Evolutionary conservation across 2,797 vertebrate genomes (phyloP), one percentile per base, ranked within the genome.

Genomic region (Lophotriccus pileatus): DNA sequence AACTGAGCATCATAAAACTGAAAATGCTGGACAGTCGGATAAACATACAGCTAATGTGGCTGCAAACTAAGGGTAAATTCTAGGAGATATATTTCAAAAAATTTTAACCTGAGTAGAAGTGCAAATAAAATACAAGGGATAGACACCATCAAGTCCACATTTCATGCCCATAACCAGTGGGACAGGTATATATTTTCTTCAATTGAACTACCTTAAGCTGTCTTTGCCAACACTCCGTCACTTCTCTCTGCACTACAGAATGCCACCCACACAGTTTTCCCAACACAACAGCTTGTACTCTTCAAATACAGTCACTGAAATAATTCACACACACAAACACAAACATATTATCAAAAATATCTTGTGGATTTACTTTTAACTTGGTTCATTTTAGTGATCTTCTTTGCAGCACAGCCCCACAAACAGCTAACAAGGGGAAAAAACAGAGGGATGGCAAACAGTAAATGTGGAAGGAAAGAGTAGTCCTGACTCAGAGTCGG

Each of bases 371-470:
- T 77, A 37, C n/a, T 36, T 87, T 62, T 50, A 64, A 24, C 22
- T n/a, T 32, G 12, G 4, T 64, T 64, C 4, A 28, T 52, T 55
- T 73, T 25, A 41, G 12, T 32, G 9, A 27, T 47, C 28, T 60
- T 12, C 7, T 72, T 87, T 73, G 43, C 32, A 64, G 14, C 2
- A 20, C 9, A 60, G 28, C 67, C 25, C 28, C 43, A 75, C 28
- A 49, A 84, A 49, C 9, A 73, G 8, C 11, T 76, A n/a, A 21
- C 18, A 4, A 24, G 8, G 12, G 15, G 19, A 77, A 79, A 82
- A 72, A 28, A 6, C 2, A 56, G 18, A 12, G 5, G 15, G 7
- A 52, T 7, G 1, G 10, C 0, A 1, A 68, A 27, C 2, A 21
- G 6, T n/a, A 73, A 27, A 27, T 17, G 23, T 10, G 10, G 11